Evolutionary conservation across 2,113 vertebrate species (phyloP), one percentile per base, ranked within the genome.

Genomic region (Mobula hypostoma): DNA sequence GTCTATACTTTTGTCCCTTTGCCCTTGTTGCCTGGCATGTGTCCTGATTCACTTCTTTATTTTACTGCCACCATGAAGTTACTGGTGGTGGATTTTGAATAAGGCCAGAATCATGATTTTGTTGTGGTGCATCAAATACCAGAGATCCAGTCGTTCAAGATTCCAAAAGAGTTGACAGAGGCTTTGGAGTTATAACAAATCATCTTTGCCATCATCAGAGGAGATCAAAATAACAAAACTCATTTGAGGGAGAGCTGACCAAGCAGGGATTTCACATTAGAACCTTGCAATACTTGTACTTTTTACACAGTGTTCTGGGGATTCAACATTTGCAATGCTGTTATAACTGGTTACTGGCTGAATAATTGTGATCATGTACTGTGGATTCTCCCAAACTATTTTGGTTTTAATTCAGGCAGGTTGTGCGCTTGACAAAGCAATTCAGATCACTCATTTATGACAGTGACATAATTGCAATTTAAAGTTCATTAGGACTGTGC

Each of bases 401-500:
- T 48, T 27, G 68, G 36, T 74, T 93, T 93, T 93, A 93, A 48
- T 56, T 74, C 36, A 74, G 8, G 36, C n/a, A n/a, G 68, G 36
- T 29, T 2, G 68, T 56, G 36, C 40, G 2, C 36, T 93, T 74
- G 68, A 48, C 24, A 29, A 93, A 93, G 74, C 32, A 93, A 9
- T 93, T 93, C 90, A 40, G 40, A 93, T 93, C 90, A 74, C 9
- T 56, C 66, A 70, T 70, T 74, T 29, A 48, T 70, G 90, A 29
- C 90, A 93, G 66, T 93, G 90, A 93, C 72, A 24, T 72, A 48
- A 48, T 93, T 27, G 90, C 40, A 93, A 93, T 48, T 93, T 36
- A 48, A 93, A 93, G 68, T 93, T 93, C 19, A 93, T 93, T 93
- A 93, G 68, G 9, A 48, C 36, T 11, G 9, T 0, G 19, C 21